A percentile compares a stretch with the other conserved stretches of the same genome.
Evolutionary conservation across 2,113 vertebrate genomes (phyloP).

Genomic region (Forbesichthys agassizii): DNA sequence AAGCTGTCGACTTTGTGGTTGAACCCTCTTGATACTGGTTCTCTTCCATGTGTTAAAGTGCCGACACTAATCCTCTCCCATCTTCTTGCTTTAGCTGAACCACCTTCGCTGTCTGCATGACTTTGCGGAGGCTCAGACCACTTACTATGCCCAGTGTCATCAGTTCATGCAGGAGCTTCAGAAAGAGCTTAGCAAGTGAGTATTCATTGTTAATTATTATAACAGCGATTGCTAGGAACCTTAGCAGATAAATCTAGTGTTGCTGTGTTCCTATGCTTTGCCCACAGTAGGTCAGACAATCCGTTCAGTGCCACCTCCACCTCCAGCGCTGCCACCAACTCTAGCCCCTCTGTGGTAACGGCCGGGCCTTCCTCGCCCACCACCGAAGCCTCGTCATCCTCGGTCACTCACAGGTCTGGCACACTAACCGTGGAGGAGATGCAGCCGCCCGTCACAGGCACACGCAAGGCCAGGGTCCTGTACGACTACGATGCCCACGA

Average conservation of each 20-base stretch:
- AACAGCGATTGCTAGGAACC: no score
- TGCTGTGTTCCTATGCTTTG: no score
- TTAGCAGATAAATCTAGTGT: no score
- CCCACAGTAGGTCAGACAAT: conserved; percentile 83
- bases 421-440: conserved; percentile 80
- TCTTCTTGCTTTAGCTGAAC: conserved; percentile 82
- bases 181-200: conserved; percentile 89
- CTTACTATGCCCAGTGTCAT: conserved; percentile 91
- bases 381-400: not conserved
- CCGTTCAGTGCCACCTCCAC: conserved; percentile 73
- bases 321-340: conserved; percentile 62
- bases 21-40: no score
- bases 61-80: conserved; percentile 44
- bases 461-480: conserved; percentile 91
- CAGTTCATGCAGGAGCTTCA: conserved; percentile 93
- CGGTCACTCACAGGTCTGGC: conserved; percentile 56
- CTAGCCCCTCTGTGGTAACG: conserved; percentile 84
- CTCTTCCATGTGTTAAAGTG: no score
- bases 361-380: conserved; percentile 73
- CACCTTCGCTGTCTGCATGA: conserved; percentile 93
- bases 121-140: conserved; percentile 91
- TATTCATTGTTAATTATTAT: conserved; percentile 52
- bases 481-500: conserved; percentile 95
- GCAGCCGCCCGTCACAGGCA: conserved; percentile 83
- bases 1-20: no score